Evolutionary conservation across 92 coral and sea anemone genomes (phyloP).

Genomic region (Nematostella vectensis): DNA sequence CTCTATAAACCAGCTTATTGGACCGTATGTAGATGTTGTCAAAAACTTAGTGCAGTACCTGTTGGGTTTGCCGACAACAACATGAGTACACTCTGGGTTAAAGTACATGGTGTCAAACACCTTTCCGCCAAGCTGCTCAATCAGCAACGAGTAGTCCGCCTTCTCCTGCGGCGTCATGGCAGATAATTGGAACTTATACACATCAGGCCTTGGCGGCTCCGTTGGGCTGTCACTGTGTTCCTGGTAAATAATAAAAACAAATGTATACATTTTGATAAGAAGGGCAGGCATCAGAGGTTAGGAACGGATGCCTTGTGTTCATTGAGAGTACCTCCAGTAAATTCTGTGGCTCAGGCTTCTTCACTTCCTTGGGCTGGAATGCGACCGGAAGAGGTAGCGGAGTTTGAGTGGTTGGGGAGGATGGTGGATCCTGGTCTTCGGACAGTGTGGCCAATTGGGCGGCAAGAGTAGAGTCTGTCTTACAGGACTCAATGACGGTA

Average conservation of each 20-base stretch:
- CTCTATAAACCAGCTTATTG: too few relatives aligned
- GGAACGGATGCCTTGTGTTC: neutral
- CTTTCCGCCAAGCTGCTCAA: conserved; percentile 87
- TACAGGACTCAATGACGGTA: neutral
- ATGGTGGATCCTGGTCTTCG: conserved; percentile 43
- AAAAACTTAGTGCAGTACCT: conserved; percentile 51
- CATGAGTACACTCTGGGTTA: conserved; percentile 78
- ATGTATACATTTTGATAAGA: too few relatives aligned
- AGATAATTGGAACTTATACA: conserved; percentile 73
- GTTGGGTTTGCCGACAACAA: conserved; percentile 80
- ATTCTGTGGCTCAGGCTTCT: conserved; percentile 71
- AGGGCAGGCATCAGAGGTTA: neutral
- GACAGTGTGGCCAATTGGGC: conserved; percentile 15
- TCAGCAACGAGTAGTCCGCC: conserved; percentile 78
- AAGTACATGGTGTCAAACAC: conserved; percentile 76
- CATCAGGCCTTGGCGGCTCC: neutral
- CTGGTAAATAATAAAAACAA: conserved; percentile 3
- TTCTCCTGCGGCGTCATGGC: conserved; percentile 93
- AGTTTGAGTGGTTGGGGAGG: conserved; percentile 64
- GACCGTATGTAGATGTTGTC: too few relatives aligned
- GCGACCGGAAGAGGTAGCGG: conserved; percentile 88
- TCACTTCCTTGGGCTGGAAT: conserved; percentile 54
- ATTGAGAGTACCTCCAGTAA: conserved; percentile 63
- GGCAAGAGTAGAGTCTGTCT: conserved; percentile 1
- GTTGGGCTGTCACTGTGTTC: conserved; percentile 12